Evolutionary conservation across 53 echinoderm and acorn worm genomes (phyloP).

Genomic region (Antedon mediterranea): DNA sequence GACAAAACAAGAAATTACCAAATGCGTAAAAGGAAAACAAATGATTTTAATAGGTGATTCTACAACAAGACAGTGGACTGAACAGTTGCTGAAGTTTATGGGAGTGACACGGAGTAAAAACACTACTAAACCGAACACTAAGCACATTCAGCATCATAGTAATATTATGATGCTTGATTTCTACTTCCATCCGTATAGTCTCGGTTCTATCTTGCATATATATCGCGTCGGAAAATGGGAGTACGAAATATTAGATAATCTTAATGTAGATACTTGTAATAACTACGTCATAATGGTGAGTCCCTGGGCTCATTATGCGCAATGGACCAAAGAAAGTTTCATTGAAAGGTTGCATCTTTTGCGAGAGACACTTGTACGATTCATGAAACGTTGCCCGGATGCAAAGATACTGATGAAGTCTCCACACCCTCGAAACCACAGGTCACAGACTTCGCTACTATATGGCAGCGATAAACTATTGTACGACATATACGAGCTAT

Average conservation of each 20-base stretch:
- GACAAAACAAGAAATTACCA: background rate
- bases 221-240: background rate
- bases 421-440: background rate
- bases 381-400: background rate
- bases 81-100: background rate
- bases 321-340: background rate
- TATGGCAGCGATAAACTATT: background rate
- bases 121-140: background rate
- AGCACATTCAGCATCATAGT: background rate
- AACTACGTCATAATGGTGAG: background rate
- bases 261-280: too few relatives aligned
- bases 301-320: background rate
- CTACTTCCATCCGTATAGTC: background rate
- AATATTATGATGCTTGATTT: background rate
- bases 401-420: background rate
- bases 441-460: background rate
- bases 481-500: constrained; percentile 1
- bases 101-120: background rate
- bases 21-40: background rate
- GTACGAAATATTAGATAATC: background rate
- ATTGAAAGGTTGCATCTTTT: background rate
- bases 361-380: background rate
- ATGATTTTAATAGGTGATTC: background rate
- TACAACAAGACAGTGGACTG: background rate
- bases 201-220: background rate